phyloP scores from a whole-genome alignment of 2,888 invertebrate species.

The Salticus scenicus region DNA sequence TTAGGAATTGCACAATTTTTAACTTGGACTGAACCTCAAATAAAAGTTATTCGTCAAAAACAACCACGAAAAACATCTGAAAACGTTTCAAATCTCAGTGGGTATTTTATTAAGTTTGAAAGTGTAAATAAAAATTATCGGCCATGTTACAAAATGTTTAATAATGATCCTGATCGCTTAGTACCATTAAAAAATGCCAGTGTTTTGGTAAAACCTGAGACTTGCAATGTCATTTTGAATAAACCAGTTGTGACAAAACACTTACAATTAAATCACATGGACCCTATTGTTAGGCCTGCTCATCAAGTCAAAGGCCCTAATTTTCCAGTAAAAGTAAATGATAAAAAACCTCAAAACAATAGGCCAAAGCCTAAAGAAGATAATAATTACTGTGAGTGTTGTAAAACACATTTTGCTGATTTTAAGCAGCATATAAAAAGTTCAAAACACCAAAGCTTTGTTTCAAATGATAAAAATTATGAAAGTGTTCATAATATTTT shows the following conservation, averaged over 20 bases:
- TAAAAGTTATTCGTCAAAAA: not conserved
- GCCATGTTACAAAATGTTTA: slow-evolving; percentile 61
- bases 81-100: slow-evolving; percentile 36
- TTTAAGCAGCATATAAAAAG: slow-evolving; percentile 55
- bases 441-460: slow-evolving; percentile 53
- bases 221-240: slow-evolving; percentile 48
- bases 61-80: slow-evolving; percentile 11
- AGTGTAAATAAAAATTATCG: slow-evolving; percentile 44
- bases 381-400: slow-evolving; percentile 65
- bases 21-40: slow-evolving; percentile 31
- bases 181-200: slow-evolving; percentile 57
- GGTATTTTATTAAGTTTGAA: slow-evolving; percentile 60
- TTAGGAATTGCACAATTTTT: slow-evolving; percentile 49
- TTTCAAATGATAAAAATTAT: slow-evolving; percentile 60
- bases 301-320: slow-evolving; percentile 23
- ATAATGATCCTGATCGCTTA: slow-evolving; percentile 37
- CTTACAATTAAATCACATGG: slow-evolving; percentile 35
- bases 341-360: slow-evolving; percentile 36
- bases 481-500: slow-evolving; percentile 57
- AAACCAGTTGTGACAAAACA: slow-evolving; percentile 31
- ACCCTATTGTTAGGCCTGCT: slow-evolving; percentile 22
- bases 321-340: slow-evolving; percentile 27
- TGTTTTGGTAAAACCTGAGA: slow-evolving; percentile 36
- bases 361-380: slow-evolving; percentile 46
- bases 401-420: slow-evolving; percentile 46